These are phyloP conservation scores for Strix uralensis DNA, from an alignment of 2,113 vertebrate genomes.

Conservation along the genomic window DNA sequence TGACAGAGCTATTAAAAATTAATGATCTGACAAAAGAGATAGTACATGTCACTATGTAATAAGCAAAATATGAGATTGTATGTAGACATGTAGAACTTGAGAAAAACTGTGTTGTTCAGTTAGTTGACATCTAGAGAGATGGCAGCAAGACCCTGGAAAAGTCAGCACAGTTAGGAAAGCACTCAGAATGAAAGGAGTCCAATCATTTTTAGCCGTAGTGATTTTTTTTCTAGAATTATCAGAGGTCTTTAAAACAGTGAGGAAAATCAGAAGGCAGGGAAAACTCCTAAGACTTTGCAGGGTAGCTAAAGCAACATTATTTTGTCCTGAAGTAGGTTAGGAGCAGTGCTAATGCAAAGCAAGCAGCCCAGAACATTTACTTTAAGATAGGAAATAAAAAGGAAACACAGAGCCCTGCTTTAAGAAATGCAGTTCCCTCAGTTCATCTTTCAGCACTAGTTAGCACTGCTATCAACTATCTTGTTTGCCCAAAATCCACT, in stretches of 20 bases:
- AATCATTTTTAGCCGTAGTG: neutral
- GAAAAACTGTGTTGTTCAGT: neutral
- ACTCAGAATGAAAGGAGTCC: neutral
- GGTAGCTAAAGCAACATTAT: neutral
- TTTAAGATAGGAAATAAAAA: neutral
- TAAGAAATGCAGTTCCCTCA: neutral
- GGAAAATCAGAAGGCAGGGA: neutral
- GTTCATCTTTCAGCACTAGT: neutral
- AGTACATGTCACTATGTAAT: neutral
- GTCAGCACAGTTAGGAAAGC: neutral
- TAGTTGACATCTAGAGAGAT: neutral
- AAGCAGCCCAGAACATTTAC: neutral
- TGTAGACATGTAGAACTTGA: neutral
- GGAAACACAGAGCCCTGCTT: neutral
- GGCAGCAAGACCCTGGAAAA: constrained; percentile 11
- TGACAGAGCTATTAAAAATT: constrained; percentile 25
- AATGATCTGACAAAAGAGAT: constrained; percentile 9
- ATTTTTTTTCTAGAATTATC: neutral
- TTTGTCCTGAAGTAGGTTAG: neutral
- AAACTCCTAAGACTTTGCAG: neutral
- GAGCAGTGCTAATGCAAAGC: neutral
- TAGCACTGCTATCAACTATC: neutral
- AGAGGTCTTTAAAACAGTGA: neutral
- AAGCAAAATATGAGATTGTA: constrained; percentile 7
- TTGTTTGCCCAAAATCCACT: neutral